Percentiles rank a stretch among this genome's conserved stretches.
Conservation (phyloP, 2,888 invertebrate genomes). For the Caenorhabditis japonica region DNA sequence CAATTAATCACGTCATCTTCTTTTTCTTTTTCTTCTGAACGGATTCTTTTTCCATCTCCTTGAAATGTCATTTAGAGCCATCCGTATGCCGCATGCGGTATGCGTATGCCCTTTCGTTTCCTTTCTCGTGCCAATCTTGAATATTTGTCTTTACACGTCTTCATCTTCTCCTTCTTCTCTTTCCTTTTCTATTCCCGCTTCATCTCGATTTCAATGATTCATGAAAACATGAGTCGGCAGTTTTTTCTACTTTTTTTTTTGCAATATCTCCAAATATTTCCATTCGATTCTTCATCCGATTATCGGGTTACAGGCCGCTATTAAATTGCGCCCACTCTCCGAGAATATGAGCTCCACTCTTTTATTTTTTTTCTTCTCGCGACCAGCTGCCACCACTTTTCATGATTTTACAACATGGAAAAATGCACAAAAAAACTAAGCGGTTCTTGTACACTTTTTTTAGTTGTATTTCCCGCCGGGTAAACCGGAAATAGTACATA, state of each 20-base stretch:
- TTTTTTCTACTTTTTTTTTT: neutral
- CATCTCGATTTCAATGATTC: neutral
- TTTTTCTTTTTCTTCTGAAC: too few species aligned
- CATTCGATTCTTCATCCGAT: slow-evolving; percentile 12
- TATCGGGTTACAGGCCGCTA: slow-evolving; percentile 40
- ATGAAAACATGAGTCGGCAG: slow-evolving; percentile 27
- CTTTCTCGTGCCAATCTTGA: slow-evolving; percentile 17
- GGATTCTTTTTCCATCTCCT: slow-evolving; percentile 1
- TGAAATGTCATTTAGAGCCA: slow-evolving; percentile 26
- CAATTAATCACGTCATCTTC: too few species aligned
- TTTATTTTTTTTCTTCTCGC: slow-evolving; percentile 7
- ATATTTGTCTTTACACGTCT: slow-evolving; percentile 31
- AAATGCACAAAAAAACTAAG: too few species aligned
- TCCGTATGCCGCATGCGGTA: neutral
- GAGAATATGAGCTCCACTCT: slow-evolving; percentile 5
- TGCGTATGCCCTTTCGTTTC: slow-evolving; percentile 31
- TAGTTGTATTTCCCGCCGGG: too few species aligned
- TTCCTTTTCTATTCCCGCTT: slow-evolving; percentile 13
- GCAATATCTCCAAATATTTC: too few species aligned
- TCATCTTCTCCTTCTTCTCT: slow-evolving; percentile 16
- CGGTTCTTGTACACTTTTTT: too few species aligned
- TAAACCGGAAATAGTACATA: too few species aligned
- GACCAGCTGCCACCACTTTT: too few species aligned
- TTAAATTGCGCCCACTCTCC: slow-evolving; percentile 33
- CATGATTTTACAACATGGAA: too few species aligned